Conservation (phyloP, 2,113 vertebrate species). For the Limanda limanda region DNA sequence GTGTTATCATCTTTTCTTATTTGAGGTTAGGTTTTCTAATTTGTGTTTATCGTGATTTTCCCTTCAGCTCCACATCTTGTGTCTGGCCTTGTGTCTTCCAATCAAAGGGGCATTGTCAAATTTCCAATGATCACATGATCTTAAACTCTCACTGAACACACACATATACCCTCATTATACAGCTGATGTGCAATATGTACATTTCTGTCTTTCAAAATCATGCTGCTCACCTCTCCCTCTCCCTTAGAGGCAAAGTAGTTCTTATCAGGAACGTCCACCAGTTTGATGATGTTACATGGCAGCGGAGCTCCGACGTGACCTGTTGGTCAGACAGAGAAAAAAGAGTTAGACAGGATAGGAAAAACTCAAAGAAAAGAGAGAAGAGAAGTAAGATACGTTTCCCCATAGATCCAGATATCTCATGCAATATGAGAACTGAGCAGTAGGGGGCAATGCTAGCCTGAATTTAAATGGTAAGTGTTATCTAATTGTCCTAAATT, state of each 20-base stretch:
- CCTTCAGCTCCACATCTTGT: no score
- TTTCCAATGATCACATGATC: no score
- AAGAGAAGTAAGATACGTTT: not conserved
- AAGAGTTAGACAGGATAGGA: not conserved
- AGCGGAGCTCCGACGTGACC: slow-evolving; percentile 97
- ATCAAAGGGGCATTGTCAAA: no score
- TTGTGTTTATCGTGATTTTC: no score
- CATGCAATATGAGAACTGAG: not conserved
- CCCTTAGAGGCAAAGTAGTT: slow-evolving; percentile 96
- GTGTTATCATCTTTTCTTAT: no score
- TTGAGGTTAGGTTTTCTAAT: no score
- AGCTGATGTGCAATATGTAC: not conserved
- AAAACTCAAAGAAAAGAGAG: not conserved
- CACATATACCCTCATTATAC: not conserved
- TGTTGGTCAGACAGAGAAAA: slow-evolving; percentile 53
- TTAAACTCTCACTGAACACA: not conserved
- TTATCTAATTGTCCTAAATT: not conserved
- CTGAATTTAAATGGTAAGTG: not conserved
- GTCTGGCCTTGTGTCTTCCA: not conserved
- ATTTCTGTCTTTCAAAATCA: not conserved
- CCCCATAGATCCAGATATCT: not conserved
- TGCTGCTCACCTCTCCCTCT: slow-evolving; percentile 91
- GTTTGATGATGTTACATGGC: slow-evolving; percentile 95
- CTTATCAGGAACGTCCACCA: slow-evolving; percentile 94
- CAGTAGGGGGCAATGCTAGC: slow-evolving; percentile 54